Conservation (phyloP, 2,797 vertebrate species). For the Brachyrhaphis roseni region DNA sequence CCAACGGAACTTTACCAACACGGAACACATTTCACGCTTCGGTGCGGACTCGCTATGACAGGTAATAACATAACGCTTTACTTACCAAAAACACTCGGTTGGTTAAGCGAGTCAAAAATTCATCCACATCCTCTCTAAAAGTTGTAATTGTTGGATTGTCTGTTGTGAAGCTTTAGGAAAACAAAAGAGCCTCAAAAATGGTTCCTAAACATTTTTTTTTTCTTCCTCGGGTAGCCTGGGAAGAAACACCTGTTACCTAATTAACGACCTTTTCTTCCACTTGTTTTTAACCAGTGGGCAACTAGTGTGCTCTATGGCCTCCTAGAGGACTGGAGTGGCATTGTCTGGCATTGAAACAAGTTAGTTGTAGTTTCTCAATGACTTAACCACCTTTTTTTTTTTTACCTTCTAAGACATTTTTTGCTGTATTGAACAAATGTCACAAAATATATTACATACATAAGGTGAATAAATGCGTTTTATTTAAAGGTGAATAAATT, state of each 20-base stretch:
- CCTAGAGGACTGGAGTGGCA: neutral
- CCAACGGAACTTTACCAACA: neutral
- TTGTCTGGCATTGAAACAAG: neutral
- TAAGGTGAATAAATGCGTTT: neutral
- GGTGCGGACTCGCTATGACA: neutral
- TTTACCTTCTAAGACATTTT: neutral
- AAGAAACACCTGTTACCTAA: neutral
- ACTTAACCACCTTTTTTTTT: neutral
- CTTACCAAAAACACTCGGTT: neutral
- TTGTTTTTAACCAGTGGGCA: neutral
- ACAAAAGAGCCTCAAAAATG: neutral
- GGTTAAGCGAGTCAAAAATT: neutral
- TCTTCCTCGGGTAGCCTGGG: neutral
- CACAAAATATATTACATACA: neutral
- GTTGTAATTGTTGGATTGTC: neutral
- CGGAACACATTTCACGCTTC: neutral
- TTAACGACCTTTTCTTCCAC: neutral
- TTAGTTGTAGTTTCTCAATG: neutral
- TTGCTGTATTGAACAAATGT: neutral
- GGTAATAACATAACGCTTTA: neutral
- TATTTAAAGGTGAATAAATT: no score
- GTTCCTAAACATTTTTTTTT: fast-evolving
- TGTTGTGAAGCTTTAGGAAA: neutral
- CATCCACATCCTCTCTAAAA: neutral
- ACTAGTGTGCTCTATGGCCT: neutral